Percentiles rank a stretch among this genome's conserved stretches.
phyloP scores from a whole-genome alignment of 2,888 invertebrate genomes.

The Rotaria magnacalcarata region DNA sequence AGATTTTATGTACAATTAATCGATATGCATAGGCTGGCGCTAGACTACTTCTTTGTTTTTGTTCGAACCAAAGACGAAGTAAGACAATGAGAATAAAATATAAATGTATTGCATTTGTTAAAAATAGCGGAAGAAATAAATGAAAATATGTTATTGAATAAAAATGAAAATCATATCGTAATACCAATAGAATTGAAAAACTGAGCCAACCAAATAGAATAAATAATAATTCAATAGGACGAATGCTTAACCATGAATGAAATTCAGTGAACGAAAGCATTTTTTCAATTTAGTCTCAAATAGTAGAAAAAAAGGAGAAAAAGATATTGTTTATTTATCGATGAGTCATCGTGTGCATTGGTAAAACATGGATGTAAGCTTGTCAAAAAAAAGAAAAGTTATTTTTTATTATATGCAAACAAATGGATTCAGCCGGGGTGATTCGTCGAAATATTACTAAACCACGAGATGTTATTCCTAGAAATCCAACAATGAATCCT shows the following conservation, averaged over 20 bases:
- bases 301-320: not conserved
- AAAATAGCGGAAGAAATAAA: slow-evolving; percentile 21
- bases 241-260: not conserved
- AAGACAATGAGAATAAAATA: not conserved
- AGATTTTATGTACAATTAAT: not conserved
- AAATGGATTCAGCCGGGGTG: not conserved
- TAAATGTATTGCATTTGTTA: not conserved
- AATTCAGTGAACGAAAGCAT: slow-evolving; percentile 1
- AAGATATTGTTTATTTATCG: too few relatives aligned
- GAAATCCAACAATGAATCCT: slow-evolving; percentile 13
- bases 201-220: not conserved
- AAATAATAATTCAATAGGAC: slow-evolving; percentile 30
- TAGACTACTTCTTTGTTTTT: not conserved
- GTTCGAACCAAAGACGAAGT: not conserved
- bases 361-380: not conserved
- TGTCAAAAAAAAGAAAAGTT: not conserved
- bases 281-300: too few relatives aligned
- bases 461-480: not conserved
- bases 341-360: not conserved
- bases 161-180: not conserved
- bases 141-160: not conserved
- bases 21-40: not conserved
- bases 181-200: not conserved
- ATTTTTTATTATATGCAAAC: not conserved
- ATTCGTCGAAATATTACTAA: slow-evolving; percentile 2